Conservation (phyloP, 2,797 vertebrate genomes). For the Podarcis siculus region DNA sequence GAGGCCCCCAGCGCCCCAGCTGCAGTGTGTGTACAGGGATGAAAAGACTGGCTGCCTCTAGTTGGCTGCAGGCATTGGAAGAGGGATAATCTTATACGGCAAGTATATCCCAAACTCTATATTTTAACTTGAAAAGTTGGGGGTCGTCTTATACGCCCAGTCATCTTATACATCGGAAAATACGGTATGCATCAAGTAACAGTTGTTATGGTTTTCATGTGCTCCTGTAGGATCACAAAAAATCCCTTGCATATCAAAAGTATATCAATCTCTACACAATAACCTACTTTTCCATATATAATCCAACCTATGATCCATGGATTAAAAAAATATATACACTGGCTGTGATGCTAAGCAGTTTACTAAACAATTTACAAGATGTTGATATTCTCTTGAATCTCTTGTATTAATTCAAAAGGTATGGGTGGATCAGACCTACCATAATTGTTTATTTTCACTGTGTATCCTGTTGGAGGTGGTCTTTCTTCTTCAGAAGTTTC, state of each 20-base stretch:
- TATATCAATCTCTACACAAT: not conserved
- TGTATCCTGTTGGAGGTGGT: constrained; percentile 80
- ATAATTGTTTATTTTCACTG: constrained; percentile 95
- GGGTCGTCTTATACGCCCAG: too few relatives aligned
- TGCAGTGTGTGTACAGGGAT: too few relatives aligned
- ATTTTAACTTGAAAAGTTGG: too few relatives aligned
- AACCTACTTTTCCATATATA: not conserved
- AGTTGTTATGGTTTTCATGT: not conserved
- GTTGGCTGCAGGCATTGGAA: too few relatives aligned
- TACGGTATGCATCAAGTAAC: too few relatives aligned
- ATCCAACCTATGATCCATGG: not conserved
- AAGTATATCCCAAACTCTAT: too few relatives aligned
- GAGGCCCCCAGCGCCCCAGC: too few relatives aligned
- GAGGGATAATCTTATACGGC: too few relatives aligned
- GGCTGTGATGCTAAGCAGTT: not conserved
- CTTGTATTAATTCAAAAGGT: not conserved
- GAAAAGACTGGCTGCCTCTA: too few relatives aligned
- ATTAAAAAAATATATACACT: too few relatives aligned
- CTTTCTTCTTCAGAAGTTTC: constrained; percentile 76
- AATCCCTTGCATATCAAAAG: not conserved
- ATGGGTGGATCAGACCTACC: constrained; percentile 76
- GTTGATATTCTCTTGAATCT: not conserved
- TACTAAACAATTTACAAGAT: not conserved
- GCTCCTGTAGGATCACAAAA: not conserved
- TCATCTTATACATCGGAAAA: too few relatives aligned